Conservation (phyloP, 1,140 invertebrate species). For the Bombyx mandarina region DNA sequence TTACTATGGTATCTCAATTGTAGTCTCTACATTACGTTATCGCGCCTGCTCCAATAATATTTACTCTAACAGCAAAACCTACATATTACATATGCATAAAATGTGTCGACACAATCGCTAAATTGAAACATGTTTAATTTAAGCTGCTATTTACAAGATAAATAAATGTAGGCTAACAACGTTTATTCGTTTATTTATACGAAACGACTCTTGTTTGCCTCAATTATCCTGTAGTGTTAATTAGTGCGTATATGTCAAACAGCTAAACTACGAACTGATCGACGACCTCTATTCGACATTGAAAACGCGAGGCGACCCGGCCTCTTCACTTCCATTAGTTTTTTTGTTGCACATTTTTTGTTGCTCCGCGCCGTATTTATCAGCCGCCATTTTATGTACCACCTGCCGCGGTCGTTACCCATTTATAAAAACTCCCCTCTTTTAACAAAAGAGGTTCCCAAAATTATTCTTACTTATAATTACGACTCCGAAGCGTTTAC, state of each 20-base stretch:
- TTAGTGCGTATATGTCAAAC: neutral
- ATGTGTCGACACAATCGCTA: no score
- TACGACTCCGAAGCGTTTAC: slow-evolving; percentile 55
- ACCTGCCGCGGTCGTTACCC: slow-evolving; percentile 68
- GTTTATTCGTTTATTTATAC: neutral
- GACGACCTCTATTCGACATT: slow-evolving; percentile 63
- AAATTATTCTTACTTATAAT: slow-evolving; percentile 68
- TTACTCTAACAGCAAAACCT: no score
- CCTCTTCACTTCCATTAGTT: slow-evolving; percentile 38
- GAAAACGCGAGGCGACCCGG: slow-evolving; percentile 15
- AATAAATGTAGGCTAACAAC: slow-evolving; percentile 3
- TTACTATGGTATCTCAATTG: no score
- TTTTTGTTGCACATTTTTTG: slow-evolving; percentile 61
- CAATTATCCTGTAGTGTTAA: slow-evolving; percentile 1
- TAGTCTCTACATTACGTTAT: no score
- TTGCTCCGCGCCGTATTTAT: slow-evolving; percentile 37
- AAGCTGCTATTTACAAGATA: neutral
- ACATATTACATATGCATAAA: no score
- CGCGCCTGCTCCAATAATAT: no score
- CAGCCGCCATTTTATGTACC: slow-evolving; percentile 54
- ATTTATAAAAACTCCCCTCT: slow-evolving; percentile 60
- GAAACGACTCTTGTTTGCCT: neutral
- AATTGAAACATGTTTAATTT: no score
- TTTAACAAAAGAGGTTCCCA: slow-evolving; percentile 58
- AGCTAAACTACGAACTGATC: neutral